Base-by-base conservation (phyloP, 2,888 invertebrate genomes). In the Agrenia bidenticulata region DNA sequence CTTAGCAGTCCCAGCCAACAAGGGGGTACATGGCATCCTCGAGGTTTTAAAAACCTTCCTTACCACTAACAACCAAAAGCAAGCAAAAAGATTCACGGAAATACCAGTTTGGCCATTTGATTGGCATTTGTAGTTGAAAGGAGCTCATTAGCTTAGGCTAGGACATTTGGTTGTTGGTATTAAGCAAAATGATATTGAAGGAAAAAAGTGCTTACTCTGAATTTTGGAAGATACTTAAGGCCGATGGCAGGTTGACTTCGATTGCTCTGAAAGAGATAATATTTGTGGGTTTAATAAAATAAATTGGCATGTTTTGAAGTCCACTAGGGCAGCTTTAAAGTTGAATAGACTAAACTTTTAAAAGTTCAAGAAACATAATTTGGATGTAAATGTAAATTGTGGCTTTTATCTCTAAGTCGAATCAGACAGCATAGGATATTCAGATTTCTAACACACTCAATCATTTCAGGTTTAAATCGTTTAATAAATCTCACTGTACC, bases 181-280 rank as follows among this genome's bases (percentile, higher is more conserved):
- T 15, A 45, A 39, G 39, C 15, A 39, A 39, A 39, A 45, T 15
- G n/a, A 17, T 45, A 15, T 11, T 45, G 19, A 45, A 19, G 15
- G 4, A 5, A 45, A 11, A 15, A 45, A 15, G 9, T 45, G 19
- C 86, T 86, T 79, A 87, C 87, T 84, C 87, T 82, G 66, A 85
- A 81, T 80, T 87, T 87, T 61, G 86, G 85, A 54, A 86, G 85
- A 78, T 87, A 86, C 78, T 87, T 87, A 66, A 87, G 77, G 64
- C 87, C 87, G 71, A 87, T 86, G 56, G 87, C 86, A 45, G 86
- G 87, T 76, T 87, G 87, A 77, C 86, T 87, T 78, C 87, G 80
- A 78, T 86, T 87, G 77, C 86, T 86, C 87, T 87, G 83, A 42
- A 84, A 85, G n/a, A n/a, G n/a, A n/a, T n/a, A n/a, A n/a, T n/a